Conservation (phyloP, 2,113 vertebrate genomes). For the Trichechus manatus region DNA sequence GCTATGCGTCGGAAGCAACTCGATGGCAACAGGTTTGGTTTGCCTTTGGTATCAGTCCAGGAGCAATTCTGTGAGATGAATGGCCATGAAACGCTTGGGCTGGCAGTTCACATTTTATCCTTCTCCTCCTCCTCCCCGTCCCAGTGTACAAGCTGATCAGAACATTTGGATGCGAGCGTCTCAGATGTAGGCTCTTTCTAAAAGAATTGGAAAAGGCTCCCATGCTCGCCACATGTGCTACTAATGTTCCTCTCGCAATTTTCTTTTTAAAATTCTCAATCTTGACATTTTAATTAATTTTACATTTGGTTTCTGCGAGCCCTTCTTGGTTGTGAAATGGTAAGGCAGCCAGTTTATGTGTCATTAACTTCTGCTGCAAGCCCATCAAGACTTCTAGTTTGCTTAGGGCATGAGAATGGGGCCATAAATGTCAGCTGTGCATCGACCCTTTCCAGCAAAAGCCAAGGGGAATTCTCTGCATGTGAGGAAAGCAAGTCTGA, state of each 20-base stretch:
- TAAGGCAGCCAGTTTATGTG: neutral
- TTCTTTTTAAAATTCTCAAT: neutral
- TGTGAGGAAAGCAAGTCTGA: neutral
- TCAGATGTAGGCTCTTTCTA: neutral
- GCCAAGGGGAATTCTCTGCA: neutral
- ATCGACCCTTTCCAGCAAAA: constrained; percentile 20
- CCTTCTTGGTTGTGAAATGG: constrained; percentile 23
- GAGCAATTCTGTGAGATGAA: neutral
- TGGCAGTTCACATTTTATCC: neutral
- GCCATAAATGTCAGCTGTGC: neutral
- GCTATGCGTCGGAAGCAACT: too few species aligned
- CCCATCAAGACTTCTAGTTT: neutral
- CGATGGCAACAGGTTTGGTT: too few species aligned
- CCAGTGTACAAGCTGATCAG: neutral
- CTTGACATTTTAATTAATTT: constrained; percentile 38
- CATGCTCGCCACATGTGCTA: neutral
- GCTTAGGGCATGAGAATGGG: neutral
- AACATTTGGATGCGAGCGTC: neutral
- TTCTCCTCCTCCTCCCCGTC: neutral
- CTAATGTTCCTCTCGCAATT: neutral
- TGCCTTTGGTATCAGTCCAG: neutral
- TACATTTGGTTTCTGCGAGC: constrained; percentile 25
- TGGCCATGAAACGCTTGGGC: neutral
- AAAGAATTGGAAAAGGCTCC: neutral
- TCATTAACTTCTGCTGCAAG: neutral